Percentiles rank a stretch among this genome's conserved stretches.
phyloP scores from a whole-genome alignment of 2,888 invertebrate genomes.

The Timema cristinae region DNA sequence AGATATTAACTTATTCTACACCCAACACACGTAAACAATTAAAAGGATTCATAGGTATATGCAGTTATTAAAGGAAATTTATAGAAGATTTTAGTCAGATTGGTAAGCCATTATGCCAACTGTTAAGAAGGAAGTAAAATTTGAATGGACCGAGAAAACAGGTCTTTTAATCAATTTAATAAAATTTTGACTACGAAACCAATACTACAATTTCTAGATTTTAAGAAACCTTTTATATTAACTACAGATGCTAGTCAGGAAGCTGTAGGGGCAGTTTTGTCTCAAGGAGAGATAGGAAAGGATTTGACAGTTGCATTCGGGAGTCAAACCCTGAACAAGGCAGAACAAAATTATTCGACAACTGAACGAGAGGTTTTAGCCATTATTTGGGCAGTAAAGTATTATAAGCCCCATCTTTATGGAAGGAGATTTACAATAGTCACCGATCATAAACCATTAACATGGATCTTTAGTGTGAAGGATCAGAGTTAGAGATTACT shows the following conservation, averaged over 20 bases:
- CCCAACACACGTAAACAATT: slow-evolving; percentile 30
- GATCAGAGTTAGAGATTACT: too few species aligned
- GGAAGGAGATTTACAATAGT: slow-evolving; percentile 29
- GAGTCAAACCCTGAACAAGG: slow-evolving; percentile 37
- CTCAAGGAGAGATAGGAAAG: too few species aligned
- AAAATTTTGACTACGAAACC: slow-evolving; percentile 23
- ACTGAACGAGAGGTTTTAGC: too few species aligned
- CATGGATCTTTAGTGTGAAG: too few species aligned
- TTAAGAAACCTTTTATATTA: too few species aligned
- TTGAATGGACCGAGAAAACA: neutral
- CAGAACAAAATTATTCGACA: slow-evolving; percentile 37
- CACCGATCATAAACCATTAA: too few species aligned
- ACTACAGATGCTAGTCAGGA: too few species aligned
- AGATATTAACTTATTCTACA: slow-evolving; percentile 30
- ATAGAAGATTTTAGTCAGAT: slow-evolving; percentile 39
- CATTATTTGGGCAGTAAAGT: too few species aligned
- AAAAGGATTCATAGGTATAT: slow-evolving; percentile 40
- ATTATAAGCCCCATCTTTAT: slow-evolving; percentile 35
- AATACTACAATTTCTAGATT: too few species aligned
- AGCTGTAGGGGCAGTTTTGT: too few species aligned
- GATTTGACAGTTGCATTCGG: too few species aligned
- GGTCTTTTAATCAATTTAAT: slow-evolving; percentile 12
- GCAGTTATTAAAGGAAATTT: slow-evolving; percentile 42
- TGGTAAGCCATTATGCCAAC: slow-evolving; percentile 36
- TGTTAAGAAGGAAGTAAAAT: slow-evolving; percentile 13